phyloP scores from a whole-genome alignment of 2,888 invertebrate species.

The Drosophila pseudotakahashii region DNA sequence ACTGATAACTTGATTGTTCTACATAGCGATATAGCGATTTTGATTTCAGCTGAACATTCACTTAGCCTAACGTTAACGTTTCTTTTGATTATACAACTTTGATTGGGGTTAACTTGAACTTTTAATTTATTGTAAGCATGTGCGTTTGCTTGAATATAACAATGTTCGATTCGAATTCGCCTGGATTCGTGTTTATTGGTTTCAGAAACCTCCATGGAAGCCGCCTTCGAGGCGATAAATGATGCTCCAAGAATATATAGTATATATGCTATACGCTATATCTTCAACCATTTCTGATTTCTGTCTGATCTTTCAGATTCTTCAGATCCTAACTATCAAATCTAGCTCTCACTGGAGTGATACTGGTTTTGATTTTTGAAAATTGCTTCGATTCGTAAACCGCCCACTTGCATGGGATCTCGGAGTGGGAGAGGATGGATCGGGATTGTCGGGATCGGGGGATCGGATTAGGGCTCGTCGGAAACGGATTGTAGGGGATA shows the following conservation, averaged over 20 bases:
- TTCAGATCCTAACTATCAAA: slow-evolving; percentile 27
- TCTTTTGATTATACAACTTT: slow-evolving; percentile 33
- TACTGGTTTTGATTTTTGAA: slow-evolving; percentile 64
- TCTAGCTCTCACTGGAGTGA: slow-evolving; percentile 41
- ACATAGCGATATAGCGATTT: slow-evolving; percentile 4
- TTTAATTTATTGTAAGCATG: slow-evolving; percentile 40
- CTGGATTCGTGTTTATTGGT: slow-evolving; percentile 49
- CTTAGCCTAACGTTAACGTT: slow-evolving; percentile 59
- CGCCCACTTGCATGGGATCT: slow-evolving; percentile 49
- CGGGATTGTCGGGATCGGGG: slow-evolving; percentile 42
- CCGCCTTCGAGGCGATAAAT: slow-evolving; percentile 55
- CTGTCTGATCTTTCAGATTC: no score
- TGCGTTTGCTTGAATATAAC: slow-evolving; percentile 37
- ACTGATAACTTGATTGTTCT: slow-evolving; percentile 17
- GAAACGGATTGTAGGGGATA: slow-evolving; percentile 79
- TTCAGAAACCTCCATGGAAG: slow-evolving; percentile 64
- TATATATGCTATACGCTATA: slow-evolving; percentile 11
- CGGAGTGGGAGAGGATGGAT: slow-evolving; percentile 25
- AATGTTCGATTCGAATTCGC: slow-evolving; percentile 49
- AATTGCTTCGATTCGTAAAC: slow-evolving; percentile 64
- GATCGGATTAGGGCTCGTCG: slow-evolving; percentile 73
- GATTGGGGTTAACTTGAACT: slow-evolving; percentile 27
- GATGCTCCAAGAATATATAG: slow-evolving; percentile 64
- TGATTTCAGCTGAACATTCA: slow-evolving; percentile 23
- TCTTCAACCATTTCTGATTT: slow-evolving; percentile 28